Base-by-base conservation (phyloP, 2,888 invertebrate genomes). In the Pilophorus perplexus region DNA sequence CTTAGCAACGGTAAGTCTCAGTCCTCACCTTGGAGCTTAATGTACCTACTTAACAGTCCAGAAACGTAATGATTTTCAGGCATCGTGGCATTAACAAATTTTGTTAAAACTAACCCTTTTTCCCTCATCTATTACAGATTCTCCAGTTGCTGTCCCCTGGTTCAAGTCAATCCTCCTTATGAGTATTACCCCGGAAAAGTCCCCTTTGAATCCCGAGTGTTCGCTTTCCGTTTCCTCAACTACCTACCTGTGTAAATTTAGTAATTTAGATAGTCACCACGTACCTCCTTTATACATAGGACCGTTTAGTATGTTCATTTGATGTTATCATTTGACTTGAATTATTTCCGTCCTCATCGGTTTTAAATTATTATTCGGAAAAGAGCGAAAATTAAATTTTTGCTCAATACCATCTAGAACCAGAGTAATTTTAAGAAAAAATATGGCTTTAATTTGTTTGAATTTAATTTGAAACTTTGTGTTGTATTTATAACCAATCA, bases 301-400 rank as follows among this genome's bases (percentile, higher is more conserved):
- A 23, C 10, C 14, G 2, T 10, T 48, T 37, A 27, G 8, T 28
- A 48, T 62, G 48, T 38, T 18, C 38, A 14, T 23, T 59, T 23
- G 18, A 20, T 18, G 46, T 25, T 27, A 62, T 48, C 16, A 28
- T 25, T 59, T 42, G n/a, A 59, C 42, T 33, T 62, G 48, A 28
- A 33, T 62, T 62, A 20, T 62, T 62, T 62, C 62, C 62, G 62
- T 62, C 62, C 62, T 62, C 33, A 27, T 62, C 62, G 46, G 62
- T 62, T 48, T 48, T 62, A 33, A 27, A 18, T 6, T 46, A 38
- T 62, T 38, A 48, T 18, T 42, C 33, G 33, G 46, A 22, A 44
- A 27, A 18, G 22, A 23, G 40, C 42, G 27, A 42, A 59, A 42
- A 59, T 42, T 8, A 16, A 38, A 16, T 59, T 59, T 42, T 59